These are phyloP conservation scores for Bucorvus abyssinicus DNA, from an alignment of 2,797 vertebrate genomes.

Conservation along the genomic window DNA sequence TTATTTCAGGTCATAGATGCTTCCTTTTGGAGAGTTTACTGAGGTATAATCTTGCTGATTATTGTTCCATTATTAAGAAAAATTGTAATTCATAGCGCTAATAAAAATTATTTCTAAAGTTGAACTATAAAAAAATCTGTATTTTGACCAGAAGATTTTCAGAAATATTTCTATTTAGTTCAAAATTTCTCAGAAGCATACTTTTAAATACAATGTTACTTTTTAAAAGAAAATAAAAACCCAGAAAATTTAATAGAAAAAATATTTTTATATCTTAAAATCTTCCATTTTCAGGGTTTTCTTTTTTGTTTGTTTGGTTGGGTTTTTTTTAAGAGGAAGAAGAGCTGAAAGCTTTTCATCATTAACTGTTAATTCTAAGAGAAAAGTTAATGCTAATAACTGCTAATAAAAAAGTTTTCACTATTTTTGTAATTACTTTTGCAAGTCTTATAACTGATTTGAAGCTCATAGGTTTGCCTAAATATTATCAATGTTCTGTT, in stretches of 20 bases:
- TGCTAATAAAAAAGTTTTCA: not conserved
- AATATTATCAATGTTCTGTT: not conserved
- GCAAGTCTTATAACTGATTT: not conserved
- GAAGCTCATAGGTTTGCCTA: not conserved
- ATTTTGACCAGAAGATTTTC: not conserved
- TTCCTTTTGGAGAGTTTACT: not conserved
- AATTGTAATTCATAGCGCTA: not conserved
- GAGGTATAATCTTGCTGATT: not conserved
- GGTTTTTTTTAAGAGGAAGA: not conserved
- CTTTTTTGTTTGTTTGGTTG: not conserved
- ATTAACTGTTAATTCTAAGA: not conserved
- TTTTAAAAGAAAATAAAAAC: not conserved
- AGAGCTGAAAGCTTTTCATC: not conserved
- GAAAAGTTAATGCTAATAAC: not conserved
- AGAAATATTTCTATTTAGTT: not conserved
- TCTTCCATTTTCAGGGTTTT: rapidly evolving
- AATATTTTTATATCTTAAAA: not conserved
- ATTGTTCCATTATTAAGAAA: not conserved
- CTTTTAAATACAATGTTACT: not conserved
- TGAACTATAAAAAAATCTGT: not conserved
- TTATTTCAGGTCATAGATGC: not conserved
- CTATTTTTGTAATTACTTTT: not conserved
- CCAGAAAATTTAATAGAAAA: not conserved
- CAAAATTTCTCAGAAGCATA: not conserved
- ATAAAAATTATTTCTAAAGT: not conserved